A percentile compares a stretch with the other conserved stretches of the same genome.
Evolutionary conservation across 2,888 invertebrate genomes (phyloP).

Genomic region (Argynnis bischoffii): DNA sequence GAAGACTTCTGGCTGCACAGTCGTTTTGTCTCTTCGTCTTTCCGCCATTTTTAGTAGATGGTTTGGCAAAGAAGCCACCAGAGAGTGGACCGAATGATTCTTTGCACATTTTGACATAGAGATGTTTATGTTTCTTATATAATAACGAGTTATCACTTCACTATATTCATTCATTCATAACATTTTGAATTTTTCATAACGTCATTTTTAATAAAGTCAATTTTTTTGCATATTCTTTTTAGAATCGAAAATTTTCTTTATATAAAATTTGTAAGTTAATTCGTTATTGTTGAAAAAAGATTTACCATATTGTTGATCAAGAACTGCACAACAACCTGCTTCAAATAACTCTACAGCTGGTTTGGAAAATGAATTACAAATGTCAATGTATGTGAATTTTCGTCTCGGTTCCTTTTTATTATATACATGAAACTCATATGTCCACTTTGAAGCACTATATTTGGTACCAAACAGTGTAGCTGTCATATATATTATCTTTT

Average conservation of each 20-base stretch:
- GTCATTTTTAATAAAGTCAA: not conserved
- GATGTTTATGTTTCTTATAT: no score
- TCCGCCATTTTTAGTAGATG: no score
- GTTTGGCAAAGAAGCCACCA: no score
- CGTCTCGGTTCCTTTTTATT: constrained; percentile 60
- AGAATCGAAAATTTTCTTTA: constrained; percentile 41
- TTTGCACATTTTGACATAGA: no score
- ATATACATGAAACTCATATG: constrained; percentile 64
- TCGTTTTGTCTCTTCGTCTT: no score
- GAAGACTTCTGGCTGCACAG: no score
- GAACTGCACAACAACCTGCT: constrained; percentile 48
- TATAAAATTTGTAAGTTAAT: constrained; percentile 52
- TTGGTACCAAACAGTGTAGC: constrained; percentile 59
- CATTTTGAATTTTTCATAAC: not conserved
- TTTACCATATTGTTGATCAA: constrained; percentile 49
- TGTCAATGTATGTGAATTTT: constrained; percentile 53
- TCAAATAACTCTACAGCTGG: constrained; percentile 48
- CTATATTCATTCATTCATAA: no score
- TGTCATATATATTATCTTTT: constrained; percentile 53
- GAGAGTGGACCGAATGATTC: no score
- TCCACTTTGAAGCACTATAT: constrained; percentile 62
- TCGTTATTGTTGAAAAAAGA: constrained; percentile 43
- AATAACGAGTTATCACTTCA: no score
- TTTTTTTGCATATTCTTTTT: constrained; percentile 3
- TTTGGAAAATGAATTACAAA: constrained; percentile 49